Evolutionary conservation across 2,113 vertebrate species (phyloP), one percentile per base, ranked within the genome.

Genomic region (Phaethon lepturus): DNA sequence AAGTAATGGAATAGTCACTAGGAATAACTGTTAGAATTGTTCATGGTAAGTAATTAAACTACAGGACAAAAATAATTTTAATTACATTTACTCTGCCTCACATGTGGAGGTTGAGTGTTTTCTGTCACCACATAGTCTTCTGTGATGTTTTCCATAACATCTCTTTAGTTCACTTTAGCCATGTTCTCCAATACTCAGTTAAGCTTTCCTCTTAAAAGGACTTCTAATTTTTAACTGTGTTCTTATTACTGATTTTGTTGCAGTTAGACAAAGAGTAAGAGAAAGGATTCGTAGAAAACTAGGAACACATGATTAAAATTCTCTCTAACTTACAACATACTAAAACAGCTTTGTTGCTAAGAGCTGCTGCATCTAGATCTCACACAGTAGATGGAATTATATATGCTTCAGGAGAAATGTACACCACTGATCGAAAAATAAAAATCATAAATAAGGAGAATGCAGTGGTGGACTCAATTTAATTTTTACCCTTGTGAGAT

Each of bases 21-120:
- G 28, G 7, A 26, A 75, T 10, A 52, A 71, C 71, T 58, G 73
- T 64, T 91, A 44, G 29, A 80, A 58, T 50, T 63, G 17, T 78
- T 92, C 38, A 49, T 56, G 12, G 49, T 40, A 92, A 94, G 53
- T 53, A 81, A 93, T 84, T 92, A 86, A 91, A 76, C 31, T 93
- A 42, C 15, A 50, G 14, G 14, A 6, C 26, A 92, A 49, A 96
- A 92, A 77, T 88, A 0, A 60, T 92, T 88, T 88, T 63, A 63
- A 90, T 90, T 88, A 62, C 3, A 49, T 66, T 92, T 89, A 52
- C 4, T 71, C 7, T 78, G 44, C 4, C 11, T 76, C 42, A 52
- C 38, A 86, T 73, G 10, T 28, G 40, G 33, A 91, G 14, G 7
- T 53, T 88, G 53, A 77, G 7, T 31, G 12, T 69, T 74, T 85